Evolutionary conservation across 2,113 vertebrate genomes (phyloP).

Genomic region (Platycercus adscitus): DNA sequence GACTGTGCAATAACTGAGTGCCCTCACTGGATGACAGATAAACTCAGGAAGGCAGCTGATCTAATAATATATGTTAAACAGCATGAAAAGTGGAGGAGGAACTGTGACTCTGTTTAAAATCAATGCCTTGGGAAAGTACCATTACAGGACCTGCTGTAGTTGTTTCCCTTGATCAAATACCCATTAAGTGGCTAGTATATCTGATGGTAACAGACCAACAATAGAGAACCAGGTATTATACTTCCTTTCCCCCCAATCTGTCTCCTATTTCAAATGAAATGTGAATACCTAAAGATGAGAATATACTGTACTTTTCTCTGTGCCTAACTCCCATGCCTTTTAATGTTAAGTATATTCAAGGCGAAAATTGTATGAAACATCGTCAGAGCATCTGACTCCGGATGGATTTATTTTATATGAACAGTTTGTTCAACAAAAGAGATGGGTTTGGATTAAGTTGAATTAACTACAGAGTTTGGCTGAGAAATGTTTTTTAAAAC

Average conservation of each 20-base stretch:
- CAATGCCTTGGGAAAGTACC: neutral
- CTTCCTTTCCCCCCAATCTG: no score
- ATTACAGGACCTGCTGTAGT: accelerated
- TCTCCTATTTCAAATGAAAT: neutral
- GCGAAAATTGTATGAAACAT: neutral
- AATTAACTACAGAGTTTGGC: neutral
- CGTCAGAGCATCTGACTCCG: neutral
- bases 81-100: neutral
- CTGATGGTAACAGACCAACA: neutral
- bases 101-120: neutral
- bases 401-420: neutral
- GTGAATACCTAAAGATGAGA: neutral
- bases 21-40: accelerated
- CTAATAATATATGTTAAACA: neutral
- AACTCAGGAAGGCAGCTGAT: neutral
- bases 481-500: neutral
- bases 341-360: neutral
- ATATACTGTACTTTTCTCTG: neutral
- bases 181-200: accelerated
- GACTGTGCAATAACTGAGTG: accelerated
- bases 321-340: neutral
- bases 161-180: accelerated
- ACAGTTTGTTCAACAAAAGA: neutral
- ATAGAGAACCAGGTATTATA: neutral
- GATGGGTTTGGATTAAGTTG: neutral